Conservation (phyloP, 2,888 invertebrate species). For the Crepidodera aurea region DNA sequence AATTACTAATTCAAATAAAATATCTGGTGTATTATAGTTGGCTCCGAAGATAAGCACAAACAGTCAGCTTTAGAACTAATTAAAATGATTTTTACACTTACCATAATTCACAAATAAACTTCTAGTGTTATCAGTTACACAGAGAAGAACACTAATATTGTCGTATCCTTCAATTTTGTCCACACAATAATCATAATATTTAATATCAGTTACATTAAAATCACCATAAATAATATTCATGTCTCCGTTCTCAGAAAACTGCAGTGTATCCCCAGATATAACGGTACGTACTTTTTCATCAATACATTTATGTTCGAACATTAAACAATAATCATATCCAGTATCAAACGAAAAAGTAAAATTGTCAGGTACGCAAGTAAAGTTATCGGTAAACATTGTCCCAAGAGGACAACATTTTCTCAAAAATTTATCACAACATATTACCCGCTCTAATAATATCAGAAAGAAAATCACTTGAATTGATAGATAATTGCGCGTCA, state of each 20-base stretch:
- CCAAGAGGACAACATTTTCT: constrained; percentile 42
- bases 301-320: constrained; percentile 33
- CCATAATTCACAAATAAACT: constrained; percentile 13
- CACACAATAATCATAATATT: constrained; percentile 41
- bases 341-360: constrained; percentile 7
- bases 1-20: too few relatives aligned
- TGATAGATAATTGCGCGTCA: background rate
- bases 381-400: constrained; percentile 33
- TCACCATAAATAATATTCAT: constrained; percentile 16
- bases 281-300: constrained; percentile 21
- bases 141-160: constrained; percentile 37
- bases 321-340: constrained; percentile 18
- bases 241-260: constrained; percentile 30
- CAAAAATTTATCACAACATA: constrained; percentile 9
- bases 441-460: background rate
- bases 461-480: background rate
- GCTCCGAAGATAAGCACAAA: too few relatives aligned
- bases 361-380: constrained; percentile 32
- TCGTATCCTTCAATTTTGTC: constrained; percentile 39
- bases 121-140: constrained; percentile 24
- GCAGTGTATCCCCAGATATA: constrained; percentile 3
- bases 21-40: too few relatives aligned
- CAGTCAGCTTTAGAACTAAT: too few relatives aligned
- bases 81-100: constrained; percentile 11
- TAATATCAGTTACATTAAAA: background rate